Conservation (phyloP, 2,797 vertebrate species). For the Galago senegalensis region DNA sequence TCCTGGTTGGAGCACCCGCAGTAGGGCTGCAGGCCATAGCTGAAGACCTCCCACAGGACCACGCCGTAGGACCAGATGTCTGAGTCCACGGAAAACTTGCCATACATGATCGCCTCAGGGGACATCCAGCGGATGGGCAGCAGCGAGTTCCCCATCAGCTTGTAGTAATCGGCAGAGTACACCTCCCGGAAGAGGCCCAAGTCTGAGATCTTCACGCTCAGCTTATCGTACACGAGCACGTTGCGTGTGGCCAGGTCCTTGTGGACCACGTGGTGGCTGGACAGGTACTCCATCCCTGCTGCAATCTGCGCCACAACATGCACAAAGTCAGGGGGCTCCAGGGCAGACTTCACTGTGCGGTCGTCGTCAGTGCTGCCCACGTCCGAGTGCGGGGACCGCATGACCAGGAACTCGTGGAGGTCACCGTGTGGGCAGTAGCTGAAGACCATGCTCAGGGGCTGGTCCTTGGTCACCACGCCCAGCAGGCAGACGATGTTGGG, state of each 20-base stretch:
- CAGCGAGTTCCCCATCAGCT: slow-evolving; percentile 93
- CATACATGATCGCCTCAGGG: slow-evolving; percentile 96
- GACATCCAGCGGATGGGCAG: slow-evolving; percentile 99
- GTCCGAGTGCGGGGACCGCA: slow-evolving; percentile 97
- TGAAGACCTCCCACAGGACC: slow-evolving; percentile 98
- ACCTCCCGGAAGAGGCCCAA: slow-evolving; percentile 97
- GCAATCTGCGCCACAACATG: slow-evolving; percentile 96
- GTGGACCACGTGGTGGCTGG: slow-evolving; percentile 95
- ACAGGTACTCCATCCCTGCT: slow-evolving; percentile 97
- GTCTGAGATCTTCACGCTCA: slow-evolving; percentile 96
- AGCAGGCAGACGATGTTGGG: slow-evolving; percentile 96
- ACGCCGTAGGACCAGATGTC: slow-evolving; percentile 99
- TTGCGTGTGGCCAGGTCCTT: slow-evolving; percentile 98
- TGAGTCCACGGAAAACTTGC: slow-evolving; percentile 96
- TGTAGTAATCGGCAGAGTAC: slow-evolving; percentile 98
- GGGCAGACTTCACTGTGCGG: slow-evolving; percentile 95
- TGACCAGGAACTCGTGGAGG: slow-evolving; percentile 97
- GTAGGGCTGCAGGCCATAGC: slow-evolving; percentile 98
- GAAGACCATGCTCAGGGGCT: slow-evolving; percentile 97
- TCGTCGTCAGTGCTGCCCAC: slow-evolving; percentile 97
- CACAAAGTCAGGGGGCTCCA: slow-evolving; percentile 97
- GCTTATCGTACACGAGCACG: slow-evolving; percentile 96
- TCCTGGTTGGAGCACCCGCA: slow-evolving; percentile 99
- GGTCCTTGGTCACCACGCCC: slow-evolving; percentile 96
- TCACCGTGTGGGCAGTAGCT: slow-evolving; percentile 95